Evolutionary conservation across 2,888 invertebrate species (phyloP), one percentile per base, ranked within the genome.

Genomic region (Ochlodes sylvanus): DNA sequence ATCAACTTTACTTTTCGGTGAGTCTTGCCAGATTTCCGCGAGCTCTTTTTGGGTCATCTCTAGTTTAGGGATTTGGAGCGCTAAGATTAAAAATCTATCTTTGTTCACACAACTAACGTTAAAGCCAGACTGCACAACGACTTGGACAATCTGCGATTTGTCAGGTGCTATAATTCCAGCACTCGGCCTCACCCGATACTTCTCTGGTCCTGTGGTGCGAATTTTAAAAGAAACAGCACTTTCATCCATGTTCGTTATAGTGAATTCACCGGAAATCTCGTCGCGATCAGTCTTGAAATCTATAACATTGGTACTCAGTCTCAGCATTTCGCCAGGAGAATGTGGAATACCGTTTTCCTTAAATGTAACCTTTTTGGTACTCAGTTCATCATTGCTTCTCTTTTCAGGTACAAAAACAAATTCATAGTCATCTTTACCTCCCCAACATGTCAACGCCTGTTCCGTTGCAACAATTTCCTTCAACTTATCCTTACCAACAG

Each of bases 141-240:
- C 96, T 47, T 94, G 94, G 0, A 98, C 95, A 0, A 94, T 93
- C 47, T 95, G 94, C 0, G 94, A 92, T 3, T 94, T 94, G 9
- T 96, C 95, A 0, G 96, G 95, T 1, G 93, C 88, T 63, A 99
- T 84, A 7, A 95, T 90, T 0, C 98, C 98, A 7, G 96, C 95
- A 77, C 97, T 98, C 0, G 98, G 99, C 63, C 98, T 95, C 1
- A 99, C 99, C 38, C 98, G 94, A 89, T 98, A 99, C 86, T 98
- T 98, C 79, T 98, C 98, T 0, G 99, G 99, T 0, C 98, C 97
- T 4, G 99, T 99, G 14, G 99, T 99, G 88, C 99, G 97, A 72
- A 99, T 96, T 97, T 99, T 92, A 58, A 94, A 94, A 1, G 89
- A 92, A 0, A 94, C 76, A 0, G 83, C 79, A 38, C 87, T 82